Evolutionary conservation across 2,113 vertebrate genomes (phyloP).

Genomic region (Tetraodon nigroviridis): DNA sequence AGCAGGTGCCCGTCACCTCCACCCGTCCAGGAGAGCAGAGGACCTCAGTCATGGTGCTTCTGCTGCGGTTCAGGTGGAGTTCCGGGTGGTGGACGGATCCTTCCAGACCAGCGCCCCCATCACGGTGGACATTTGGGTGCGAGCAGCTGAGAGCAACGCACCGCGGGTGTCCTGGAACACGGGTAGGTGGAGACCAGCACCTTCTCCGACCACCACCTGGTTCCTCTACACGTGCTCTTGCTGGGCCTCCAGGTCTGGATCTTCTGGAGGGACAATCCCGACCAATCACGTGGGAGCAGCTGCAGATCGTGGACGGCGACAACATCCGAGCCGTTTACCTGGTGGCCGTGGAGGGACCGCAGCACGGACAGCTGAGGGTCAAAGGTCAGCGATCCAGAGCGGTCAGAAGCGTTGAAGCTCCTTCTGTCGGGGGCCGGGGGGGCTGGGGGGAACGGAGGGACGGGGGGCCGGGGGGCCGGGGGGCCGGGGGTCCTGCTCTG

Average conservation of each 20-base stretch:
- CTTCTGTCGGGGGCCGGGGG: background rate
- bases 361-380: slow-evolving; percentile 57
- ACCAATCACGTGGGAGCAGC: slow-evolving; percentile 64
- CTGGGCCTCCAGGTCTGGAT: slow-evolving; percentile 55
- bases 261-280: slow-evolving; percentile 70
- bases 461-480: no score
- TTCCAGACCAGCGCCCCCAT: slow-evolving; percentile 62
- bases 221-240: no score
- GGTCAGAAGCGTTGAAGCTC: no score
- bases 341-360: slow-evolving; percentile 68
- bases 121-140: slow-evolving; percentile 75
- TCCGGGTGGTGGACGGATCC: slow-evolving; percentile 75
- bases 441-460: no score
- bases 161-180: slow-evolving; percentile 76
- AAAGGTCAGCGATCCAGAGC: slow-evolving; percentile 44
- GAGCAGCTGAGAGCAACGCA: slow-evolving; percentile 65
- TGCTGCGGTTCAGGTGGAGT: slow-evolving; percentile 75
- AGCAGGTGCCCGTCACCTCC: slow-evolving; percentile 62
- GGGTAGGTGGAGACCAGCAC: slow-evolving; percentile 11
- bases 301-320: slow-evolving; percentile 74
- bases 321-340: slow-evolving; percentile 61
- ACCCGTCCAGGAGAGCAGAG: no score
- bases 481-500: no score
- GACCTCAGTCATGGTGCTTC: no score
- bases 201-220: background rate